Evolutionary conservation across 2,113 vertebrate genomes (phyloP).

Genomic region (Gulo gulo): DNA sequence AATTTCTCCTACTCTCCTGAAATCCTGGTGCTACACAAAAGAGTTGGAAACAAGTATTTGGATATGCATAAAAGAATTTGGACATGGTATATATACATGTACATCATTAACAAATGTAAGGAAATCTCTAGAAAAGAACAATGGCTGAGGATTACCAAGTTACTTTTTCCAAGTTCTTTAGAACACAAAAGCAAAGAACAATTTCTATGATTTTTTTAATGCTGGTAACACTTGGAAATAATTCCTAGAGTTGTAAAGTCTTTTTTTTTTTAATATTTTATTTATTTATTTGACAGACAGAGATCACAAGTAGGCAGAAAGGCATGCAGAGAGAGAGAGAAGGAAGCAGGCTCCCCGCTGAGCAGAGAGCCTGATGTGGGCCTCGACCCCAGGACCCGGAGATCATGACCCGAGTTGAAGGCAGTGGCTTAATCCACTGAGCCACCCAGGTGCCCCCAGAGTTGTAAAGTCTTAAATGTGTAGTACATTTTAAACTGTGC

Average conservation of each 20-base stretch:
- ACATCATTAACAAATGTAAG: conserved; percentile 70
- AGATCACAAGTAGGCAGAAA: no score
- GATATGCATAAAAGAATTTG: conserved; percentile 75
- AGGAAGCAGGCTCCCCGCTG: no score
- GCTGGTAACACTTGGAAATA: conserved; percentile 75
- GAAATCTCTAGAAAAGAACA: conserved; percentile 75
- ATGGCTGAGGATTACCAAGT: conserved; percentile 75
- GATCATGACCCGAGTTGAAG: no score
- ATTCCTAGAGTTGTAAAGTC: conserved; percentile 68
- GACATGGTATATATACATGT: conserved; percentile 68
- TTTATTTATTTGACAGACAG: no score
- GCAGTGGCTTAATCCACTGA: no score
- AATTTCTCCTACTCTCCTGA: conserved; percentile 69
- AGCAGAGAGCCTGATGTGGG: no score
- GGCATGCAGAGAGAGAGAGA: no score
- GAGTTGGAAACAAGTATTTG: conserved; percentile 82
- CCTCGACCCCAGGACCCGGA: no score
- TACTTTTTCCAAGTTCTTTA: conserved; percentile 64
- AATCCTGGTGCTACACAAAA: conserved; percentile 73
- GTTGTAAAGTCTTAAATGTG: conserved; percentile 72
- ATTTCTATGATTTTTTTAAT: conserved; percentile 66
- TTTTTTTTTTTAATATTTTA: neutral
- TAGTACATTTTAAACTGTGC: conserved; percentile 46
- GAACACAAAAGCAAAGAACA: conserved; percentile 16
- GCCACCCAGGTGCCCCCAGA: conserved; percentile 5